Conservation (phyloP, 2,113 vertebrate species). For the Daboia siamensis region DNA sequence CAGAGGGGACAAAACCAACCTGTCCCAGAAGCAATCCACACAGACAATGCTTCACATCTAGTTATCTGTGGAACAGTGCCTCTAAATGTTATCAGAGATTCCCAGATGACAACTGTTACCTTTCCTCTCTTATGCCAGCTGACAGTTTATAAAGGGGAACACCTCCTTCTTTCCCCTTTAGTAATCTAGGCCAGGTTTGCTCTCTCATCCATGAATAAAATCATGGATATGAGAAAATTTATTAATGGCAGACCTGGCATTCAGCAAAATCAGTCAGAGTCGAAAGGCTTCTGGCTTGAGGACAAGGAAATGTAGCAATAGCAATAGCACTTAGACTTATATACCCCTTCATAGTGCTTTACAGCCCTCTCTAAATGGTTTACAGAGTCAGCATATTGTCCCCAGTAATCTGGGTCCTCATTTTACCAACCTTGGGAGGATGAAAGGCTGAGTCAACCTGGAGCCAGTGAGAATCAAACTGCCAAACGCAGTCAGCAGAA, state of each 20-base stretch:
- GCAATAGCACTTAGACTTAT: too few species aligned
- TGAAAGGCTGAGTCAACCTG: too few species aligned
- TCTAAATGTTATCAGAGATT: background rate
- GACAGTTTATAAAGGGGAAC: background rate
- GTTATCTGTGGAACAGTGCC: background rate
- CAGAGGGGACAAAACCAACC: background rate
- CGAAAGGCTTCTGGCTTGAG: background rate
- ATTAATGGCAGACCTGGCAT: background rate
- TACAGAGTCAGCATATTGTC: too few species aligned
- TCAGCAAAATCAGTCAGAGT: background rate
- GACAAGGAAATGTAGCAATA: background rate
- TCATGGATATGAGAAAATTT: background rate
- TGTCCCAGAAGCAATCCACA: background rate
- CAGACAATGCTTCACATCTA: background rate
- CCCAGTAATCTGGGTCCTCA: too few species aligned
- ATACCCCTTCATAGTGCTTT: too few species aligned
- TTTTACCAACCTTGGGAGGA: too few species aligned
- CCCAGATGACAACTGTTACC: background rate
- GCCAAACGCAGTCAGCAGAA: too few species aligned
- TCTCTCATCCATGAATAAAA: background rate
- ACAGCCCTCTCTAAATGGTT: too few species aligned
- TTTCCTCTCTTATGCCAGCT: background rate
- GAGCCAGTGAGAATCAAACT: too few species aligned
- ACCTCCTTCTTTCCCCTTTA: background rate
- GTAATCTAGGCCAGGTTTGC: background rate